Conservation (phyloP, 2,888 invertebrate species). For the Drosophila anomalata region DNA sequence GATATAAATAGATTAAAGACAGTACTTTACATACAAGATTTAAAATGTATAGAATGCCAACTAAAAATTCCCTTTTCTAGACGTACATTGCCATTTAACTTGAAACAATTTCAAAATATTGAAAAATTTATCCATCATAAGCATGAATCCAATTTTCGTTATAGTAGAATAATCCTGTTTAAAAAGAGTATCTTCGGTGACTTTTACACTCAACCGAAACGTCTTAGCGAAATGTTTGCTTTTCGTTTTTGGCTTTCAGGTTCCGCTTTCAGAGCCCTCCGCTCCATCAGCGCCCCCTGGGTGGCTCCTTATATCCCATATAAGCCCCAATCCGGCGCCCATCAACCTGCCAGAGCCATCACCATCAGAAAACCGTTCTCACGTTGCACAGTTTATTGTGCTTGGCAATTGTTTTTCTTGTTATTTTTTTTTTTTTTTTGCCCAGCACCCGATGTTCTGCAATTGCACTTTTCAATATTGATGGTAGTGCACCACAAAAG, state of each 20-base stretch:
- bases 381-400: conserved; percentile 41
- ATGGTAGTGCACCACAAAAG: conserved; percentile 40
- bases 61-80: too few species aligned
- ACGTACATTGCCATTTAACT: too few species aligned
- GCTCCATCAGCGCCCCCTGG: background rate
- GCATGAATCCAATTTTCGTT: background rate
- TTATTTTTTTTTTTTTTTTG: conserved; percentile 14
- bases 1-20: too few species aligned
- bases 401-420: conserved; percentile 39
- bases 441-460: background rate
- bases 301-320: background rate
- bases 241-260: conserved; percentile 61
- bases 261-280: conserved; percentile 16
- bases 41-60: too few species aligned
- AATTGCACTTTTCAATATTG: conserved; percentile 45
- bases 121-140: background rate
- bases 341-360: conserved; percentile 19
- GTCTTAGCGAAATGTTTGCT: conserved; percentile 64
- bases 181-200: conserved; percentile 25
- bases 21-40: too few species aligned
- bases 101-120: too few species aligned
- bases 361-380: conserved; percentile 24
- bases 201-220: conserved; percentile 10
- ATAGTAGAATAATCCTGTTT: background rate
- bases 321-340: background rate